These are phyloP conservation scores for Coenonympha glycerion DNA, from an alignment of 2,888 invertebrate genomes.

Conservation along the genomic window DNA sequence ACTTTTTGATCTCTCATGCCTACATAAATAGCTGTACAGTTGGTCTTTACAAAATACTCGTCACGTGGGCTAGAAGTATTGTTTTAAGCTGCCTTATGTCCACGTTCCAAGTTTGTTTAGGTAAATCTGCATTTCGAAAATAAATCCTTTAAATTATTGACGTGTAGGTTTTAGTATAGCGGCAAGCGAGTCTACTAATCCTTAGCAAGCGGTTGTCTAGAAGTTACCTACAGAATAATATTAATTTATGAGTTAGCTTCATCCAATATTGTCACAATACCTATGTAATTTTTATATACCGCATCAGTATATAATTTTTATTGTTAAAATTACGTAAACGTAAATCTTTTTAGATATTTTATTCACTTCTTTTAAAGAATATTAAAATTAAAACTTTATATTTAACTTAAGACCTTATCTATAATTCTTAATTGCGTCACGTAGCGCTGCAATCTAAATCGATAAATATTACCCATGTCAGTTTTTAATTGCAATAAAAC, in stretches of 20 bases:
- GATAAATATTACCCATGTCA: too few relatives aligned
- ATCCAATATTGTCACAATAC: background rate
- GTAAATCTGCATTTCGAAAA: conserved; percentile 9
- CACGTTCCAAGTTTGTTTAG: background rate
- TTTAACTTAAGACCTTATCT: too few relatives aligned
- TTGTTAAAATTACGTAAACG: too few relatives aligned
- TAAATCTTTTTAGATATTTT: too few relatives aligned
- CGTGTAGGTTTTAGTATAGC: conserved; percentile 10
- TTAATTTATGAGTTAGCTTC: background rate
- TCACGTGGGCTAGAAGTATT: conserved; percentile 10
- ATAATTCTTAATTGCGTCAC: too few relatives aligned
- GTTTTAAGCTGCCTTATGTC: background rate
- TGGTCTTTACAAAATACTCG: background rate
- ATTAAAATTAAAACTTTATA: too few relatives aligned
- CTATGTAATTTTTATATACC: background rate
- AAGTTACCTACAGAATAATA: background rate
- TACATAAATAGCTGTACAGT: too few relatives aligned
- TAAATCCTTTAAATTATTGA: conserved; percentile 15
- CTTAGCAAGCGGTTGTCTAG: background rate
- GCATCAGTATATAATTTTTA: too few relatives aligned
- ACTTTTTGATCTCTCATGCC: too few relatives aligned
- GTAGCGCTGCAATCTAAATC: too few relatives aligned
- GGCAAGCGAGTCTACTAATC: conserved; percentile 1
- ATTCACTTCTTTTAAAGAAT: too few relatives aligned
- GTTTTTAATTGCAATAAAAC: too few relatives aligned